These are phyloP conservation scores for Coracopsis vasa DNA, from an alignment of 2,113 vertebrate genomes.

Conservation along the genomic window DNA sequence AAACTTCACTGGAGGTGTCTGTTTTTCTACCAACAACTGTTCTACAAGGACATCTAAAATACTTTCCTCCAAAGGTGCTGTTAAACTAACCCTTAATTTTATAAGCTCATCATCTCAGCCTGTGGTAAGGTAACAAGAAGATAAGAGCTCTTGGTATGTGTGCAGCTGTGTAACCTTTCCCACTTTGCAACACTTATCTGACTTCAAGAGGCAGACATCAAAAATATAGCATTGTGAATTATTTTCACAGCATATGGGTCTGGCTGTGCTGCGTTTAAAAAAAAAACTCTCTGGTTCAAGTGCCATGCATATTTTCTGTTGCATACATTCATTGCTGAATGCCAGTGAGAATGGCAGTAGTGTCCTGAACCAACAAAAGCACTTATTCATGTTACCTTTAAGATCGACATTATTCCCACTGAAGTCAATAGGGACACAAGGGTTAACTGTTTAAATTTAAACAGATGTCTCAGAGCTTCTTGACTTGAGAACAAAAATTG, in stretches of 20 bases:
- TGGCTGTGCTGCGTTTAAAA: constrained; percentile 12
- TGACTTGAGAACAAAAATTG: neutral
- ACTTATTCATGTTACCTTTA: constrained; percentile 53
- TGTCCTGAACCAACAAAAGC: constrained; percentile 62
- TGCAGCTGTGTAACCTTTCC: constrained; percentile 43
- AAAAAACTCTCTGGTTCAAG: neutral
- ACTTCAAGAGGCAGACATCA: constrained; percentile 31
- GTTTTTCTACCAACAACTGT: neutral
- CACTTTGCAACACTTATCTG: neutral
- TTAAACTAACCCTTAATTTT: constrained; percentile 28
- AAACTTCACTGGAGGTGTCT: neutral
- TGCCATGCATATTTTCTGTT: constrained; percentile 42
- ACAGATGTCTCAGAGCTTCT: neutral
- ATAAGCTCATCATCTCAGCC: neutral
- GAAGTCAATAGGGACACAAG: constrained; percentile 19
- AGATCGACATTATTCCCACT: neutral
- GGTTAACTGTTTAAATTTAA: constrained; percentile 49
- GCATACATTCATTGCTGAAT: neutral
- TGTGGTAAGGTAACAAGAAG: neutral
- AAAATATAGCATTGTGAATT: constrained; percentile 20
- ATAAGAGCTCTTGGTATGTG: constrained; percentile 5
- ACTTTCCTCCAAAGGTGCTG: neutral
- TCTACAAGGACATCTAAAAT: neutral
- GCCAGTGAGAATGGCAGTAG: constrained; percentile 42
- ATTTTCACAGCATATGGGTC: neutral